A percentile compares a stretch with the other conserved stretches of the same genome.
These are phyloP conservation scores for Etia nguti DNA, from an alignment of 2,113 vertebrate species.

Conservation along the genomic window DNA sequence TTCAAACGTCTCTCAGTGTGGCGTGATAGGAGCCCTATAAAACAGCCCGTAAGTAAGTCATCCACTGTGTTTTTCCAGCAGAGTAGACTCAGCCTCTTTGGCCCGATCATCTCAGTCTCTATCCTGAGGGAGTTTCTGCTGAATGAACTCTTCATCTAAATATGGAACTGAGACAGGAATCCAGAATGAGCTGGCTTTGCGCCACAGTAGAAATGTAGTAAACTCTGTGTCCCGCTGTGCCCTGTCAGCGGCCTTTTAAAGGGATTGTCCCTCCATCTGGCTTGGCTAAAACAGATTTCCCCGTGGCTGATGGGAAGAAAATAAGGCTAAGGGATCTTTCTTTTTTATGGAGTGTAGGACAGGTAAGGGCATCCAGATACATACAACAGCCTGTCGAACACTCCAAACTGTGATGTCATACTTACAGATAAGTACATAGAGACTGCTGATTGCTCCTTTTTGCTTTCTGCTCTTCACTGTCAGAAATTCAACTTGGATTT, in stretches of 20 bases:
- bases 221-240: constrained; percentile 17
- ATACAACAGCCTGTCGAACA: not conserved
- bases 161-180: constrained; percentile 37
- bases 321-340: not conserved
- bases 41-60: not conserved
- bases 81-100: not conserved
- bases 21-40: constrained; percentile 3
- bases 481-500: not conserved
- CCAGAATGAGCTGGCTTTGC: not conserved
- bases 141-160: constrained; percentile 45
- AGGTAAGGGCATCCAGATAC: not conserved
- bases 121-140: constrained; percentile 22
- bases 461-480: not conserved
- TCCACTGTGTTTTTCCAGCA: constrained; percentile 25
- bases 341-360: not conserved
- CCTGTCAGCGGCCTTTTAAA: constrained; percentile 25
- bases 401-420: not conserved
- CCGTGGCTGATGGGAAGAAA: not conserved
- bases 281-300: not conserved
- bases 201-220: constrained; percentile 13
- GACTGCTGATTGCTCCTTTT: not conserved
- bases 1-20: not conserved
- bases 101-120: constrained; percentile 6
- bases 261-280: constrained; percentile 29
- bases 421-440: not conserved